phyloP scores from a whole-genome alignment of 2,113 vertebrate species.

The Gallinago undulata region DNA sequence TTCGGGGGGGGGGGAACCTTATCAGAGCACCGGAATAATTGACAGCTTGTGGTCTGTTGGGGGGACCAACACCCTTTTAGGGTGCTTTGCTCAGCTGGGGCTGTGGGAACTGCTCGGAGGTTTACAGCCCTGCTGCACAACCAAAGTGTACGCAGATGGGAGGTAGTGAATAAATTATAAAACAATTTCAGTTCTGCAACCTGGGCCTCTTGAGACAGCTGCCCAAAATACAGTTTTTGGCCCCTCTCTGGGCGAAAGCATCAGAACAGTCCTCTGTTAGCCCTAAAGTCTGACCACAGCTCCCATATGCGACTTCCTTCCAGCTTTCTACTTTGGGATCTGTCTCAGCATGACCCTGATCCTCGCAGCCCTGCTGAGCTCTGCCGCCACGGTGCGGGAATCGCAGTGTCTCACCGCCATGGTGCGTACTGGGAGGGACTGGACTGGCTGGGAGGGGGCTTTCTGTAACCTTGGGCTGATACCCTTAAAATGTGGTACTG shows the following conservation, averaged over 20 bases:
- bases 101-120: background rate
- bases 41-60: background rate
- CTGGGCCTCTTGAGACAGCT: background rate
- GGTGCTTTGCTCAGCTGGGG: background rate
- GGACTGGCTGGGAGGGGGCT: background rate
- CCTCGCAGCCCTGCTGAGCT: slow-evolving; percentile 59
- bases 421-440: slow-evolving; percentile 31
- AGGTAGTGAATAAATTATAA: background rate
- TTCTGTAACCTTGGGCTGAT: background rate
- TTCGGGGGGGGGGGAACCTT: background rate
- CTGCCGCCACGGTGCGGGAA: slow-evolving; percentile 29
- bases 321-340: slow-evolving; percentile 63
- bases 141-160: background rate
- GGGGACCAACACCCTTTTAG: background rate
- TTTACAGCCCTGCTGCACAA: background rate
- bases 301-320: background rate
- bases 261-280: background rate
- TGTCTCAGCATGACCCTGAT: slow-evolving; percentile 57
- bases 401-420: slow-evolving; percentile 21
- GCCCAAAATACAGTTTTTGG: background rate
- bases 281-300: background rate
- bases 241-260: background rate
- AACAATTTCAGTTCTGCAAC: background rate
- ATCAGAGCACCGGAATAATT: background rate
- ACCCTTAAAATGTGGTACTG: background rate